phyloP scores from a whole-genome alignment of 2,888 invertebrate species.

The Thymelicus acteon region DNA sequence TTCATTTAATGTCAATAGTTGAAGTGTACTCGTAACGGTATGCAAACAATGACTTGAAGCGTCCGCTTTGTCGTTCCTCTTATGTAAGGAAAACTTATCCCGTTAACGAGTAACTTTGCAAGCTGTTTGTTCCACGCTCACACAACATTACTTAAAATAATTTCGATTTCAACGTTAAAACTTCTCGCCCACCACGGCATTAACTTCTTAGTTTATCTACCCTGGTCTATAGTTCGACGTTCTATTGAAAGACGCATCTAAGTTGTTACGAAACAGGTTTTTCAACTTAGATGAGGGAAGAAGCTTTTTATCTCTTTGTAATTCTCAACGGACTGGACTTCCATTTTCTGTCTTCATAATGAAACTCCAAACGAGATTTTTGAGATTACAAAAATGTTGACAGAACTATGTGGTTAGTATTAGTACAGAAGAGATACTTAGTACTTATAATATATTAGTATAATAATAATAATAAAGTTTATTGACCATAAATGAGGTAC shows the following conservation, averaged over 20 bases:
- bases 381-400: too few species aligned
- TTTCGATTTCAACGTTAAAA: constrained; percentile 21
- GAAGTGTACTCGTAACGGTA: constrained; percentile 47
- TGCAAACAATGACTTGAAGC: constrained; percentile 51
- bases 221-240: constrained; percentile 28
- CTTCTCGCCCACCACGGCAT: not conserved
- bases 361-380: too few species aligned
- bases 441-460: too few species aligned
- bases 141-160: constrained; percentile 35
- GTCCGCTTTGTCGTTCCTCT: constrained; percentile 52
- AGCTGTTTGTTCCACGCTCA: constrained; percentile 51
- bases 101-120: constrained; percentile 59
- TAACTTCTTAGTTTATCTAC: not conserved
- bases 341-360: too few species aligned
- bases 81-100: constrained; percentile 63
- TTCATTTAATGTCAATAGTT: constrained; percentile 11
- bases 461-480: too few species aligned
- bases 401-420: too few species aligned
- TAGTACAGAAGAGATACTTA: too few species aligned
- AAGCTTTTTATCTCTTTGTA: too few species aligned
- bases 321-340: too few species aligned
- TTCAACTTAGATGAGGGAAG: too few species aligned
- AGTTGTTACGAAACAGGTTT: too few species aligned
- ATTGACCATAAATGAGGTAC: too few species aligned
- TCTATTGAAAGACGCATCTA: not conserved